Percentiles rank a stretch among this genome's conserved stretches.
phyloP scores from a whole-genome alignment of 2,113 vertebrate genomes.

The Zingel zingel region DNA sequence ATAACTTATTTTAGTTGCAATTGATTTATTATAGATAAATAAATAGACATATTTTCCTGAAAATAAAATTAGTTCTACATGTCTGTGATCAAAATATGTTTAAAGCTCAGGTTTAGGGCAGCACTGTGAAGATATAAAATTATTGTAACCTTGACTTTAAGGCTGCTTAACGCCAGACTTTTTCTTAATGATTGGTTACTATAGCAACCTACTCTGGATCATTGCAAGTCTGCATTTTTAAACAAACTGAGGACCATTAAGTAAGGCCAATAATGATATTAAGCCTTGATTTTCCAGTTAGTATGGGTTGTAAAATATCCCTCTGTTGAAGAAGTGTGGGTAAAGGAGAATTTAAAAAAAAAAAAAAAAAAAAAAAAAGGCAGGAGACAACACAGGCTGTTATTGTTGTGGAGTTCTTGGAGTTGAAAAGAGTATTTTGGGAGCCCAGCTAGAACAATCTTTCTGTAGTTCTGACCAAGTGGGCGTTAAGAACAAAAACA shows the following conservation, averaged over 20 bases:
- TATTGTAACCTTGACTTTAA: conserved; percentile 19
- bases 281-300: conserved; percentile 17
- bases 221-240: conserved; percentile 3
- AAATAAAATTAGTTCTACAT: background rate
- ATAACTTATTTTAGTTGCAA: background rate
- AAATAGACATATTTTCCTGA: background rate
- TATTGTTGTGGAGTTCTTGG: conserved; percentile 42
- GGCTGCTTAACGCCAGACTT: conserved; percentile 3
- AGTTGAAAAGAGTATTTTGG: conserved; percentile 47
- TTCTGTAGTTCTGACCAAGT: conserved; percentile 39
- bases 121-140: background rate
- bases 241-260: conserved; percentile 10
- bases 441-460: conserved; percentile 25
- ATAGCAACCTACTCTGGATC: background rate
- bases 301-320: conserved; percentile 9
- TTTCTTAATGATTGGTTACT: background rate
- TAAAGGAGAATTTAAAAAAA: conserved; percentile 4
- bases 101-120: background rate
- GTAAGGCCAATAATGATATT: background rate
- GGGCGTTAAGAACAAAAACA: conserved; percentile 44
- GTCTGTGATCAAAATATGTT: conserved; percentile 6
- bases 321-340: conserved; percentile 21
- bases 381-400: conserved; percentile 25
- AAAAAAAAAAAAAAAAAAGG: conserved; percentile 18
- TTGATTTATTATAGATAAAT: background rate